phyloP scores from a whole-genome alignment of 2,888 invertebrate species.

The Diplolepis rosae region DNA sequence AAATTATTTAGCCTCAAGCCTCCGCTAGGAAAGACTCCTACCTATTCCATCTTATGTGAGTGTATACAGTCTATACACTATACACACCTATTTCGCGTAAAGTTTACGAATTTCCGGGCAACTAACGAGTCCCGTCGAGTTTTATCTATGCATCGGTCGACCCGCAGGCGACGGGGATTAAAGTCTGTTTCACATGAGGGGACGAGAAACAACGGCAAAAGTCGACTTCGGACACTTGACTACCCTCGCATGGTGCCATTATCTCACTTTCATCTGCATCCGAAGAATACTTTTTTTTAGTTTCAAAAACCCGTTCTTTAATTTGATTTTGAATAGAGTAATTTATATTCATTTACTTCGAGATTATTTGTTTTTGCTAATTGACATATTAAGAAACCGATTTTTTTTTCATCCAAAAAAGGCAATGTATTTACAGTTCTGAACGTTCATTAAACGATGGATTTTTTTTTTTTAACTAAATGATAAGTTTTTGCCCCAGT shows the following conservation, averaged over 20 bases:
- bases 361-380: too few relatives aligned
- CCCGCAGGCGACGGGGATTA: conserved; percentile 30
- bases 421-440: too few relatives aligned
- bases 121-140: conserved; percentile 20
- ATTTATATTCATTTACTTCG: too few relatives aligned
- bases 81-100: conserved; percentile 12
- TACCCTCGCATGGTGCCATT: not conserved
- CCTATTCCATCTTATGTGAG: conserved; percentile 20
- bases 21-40: conserved; percentile 11
- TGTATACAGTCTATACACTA: not conserved
- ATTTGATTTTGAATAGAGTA: too few relatives aligned
- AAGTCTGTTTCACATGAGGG: conserved; percentile 27
- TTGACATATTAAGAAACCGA: too few relatives aligned
- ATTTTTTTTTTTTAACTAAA: too few relatives aligned
- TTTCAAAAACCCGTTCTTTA: too few relatives aligned
- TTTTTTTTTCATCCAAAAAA: too few relatives aligned
- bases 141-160: conserved; percentile 31
- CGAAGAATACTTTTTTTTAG: too few relatives aligned
- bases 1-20: conserved; percentile 33
- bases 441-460: too few relatives aligned
- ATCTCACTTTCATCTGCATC: conserved; percentile 10
- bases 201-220: conserved; percentile 18
- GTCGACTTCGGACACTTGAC: conserved; percentile 17
- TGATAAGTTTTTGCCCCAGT: too few relatives aligned
- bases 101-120: conserved; percentile 28